phyloP scores from a whole-genome alignment of 1,140 invertebrate species.

The Pentalonia nigronervosa region DNA sequence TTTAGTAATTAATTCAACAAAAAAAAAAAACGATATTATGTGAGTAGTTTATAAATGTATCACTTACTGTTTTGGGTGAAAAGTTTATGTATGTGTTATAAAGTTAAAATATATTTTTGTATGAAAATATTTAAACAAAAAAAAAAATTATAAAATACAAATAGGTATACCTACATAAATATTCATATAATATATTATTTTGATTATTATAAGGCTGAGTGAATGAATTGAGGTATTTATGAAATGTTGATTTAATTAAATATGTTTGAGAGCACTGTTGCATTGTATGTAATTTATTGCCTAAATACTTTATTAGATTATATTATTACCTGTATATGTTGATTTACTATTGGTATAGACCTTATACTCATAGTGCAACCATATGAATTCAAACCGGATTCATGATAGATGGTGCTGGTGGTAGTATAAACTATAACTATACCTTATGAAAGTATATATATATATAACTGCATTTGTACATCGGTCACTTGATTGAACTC shows the following conservation, averaged over 20 bases:
- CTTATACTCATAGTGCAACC: no score
- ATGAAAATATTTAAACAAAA: background rate
- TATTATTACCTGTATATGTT: background rate
- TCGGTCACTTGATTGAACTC: no score
- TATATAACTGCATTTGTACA: no score
- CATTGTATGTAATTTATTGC: background rate
- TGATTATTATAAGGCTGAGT: constrained; percentile 39
- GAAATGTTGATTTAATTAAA: background rate
- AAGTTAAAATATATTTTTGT: constrained; percentile 7
- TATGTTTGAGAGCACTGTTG: background rate
- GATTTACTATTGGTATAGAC: background rate
- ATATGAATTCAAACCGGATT: background rate
- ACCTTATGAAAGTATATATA: no score
- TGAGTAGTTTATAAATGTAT: background rate
- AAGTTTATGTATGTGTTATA: constrained; percentile 13
- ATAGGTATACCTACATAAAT: constrained; percentile 20
- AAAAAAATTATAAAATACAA: background rate
- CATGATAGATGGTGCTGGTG: background rate
- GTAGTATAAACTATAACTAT: no score
- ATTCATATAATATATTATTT: background rate
- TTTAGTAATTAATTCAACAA: background rate
- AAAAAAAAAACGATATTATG: background rate
- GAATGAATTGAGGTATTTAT: constrained; percentile 11
- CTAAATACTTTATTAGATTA: background rate
- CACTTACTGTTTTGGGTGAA: background rate